Evolutionary conservation across 2,888 invertebrate genomes (phyloP).

Genomic region (Hyalella azteca): DNA sequence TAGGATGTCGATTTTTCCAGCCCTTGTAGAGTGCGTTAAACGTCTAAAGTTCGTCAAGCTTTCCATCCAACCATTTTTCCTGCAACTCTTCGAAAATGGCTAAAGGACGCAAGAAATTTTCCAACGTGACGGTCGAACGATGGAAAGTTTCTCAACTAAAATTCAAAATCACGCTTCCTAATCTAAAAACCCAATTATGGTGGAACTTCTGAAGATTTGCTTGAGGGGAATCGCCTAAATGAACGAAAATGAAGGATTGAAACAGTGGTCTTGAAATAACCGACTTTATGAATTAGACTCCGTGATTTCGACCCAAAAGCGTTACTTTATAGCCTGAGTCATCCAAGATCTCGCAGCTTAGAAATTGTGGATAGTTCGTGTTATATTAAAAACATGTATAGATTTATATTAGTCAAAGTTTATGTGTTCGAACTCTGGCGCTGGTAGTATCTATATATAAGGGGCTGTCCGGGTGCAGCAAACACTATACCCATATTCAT

Average conservation of each 20-base stretch:
- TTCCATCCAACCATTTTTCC: not conserved
- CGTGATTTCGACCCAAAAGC: too few species aligned
- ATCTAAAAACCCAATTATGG: constrained; percentile 7
- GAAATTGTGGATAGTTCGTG: too few species aligned
- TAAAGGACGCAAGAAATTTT: not conserved
- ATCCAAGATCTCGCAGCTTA: too few species aligned
- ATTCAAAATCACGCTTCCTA: not conserved
- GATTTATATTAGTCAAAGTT: too few species aligned
- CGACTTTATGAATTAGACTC: too few species aligned
- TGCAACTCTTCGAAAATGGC: not conserved
- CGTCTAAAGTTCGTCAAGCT: not conserved
- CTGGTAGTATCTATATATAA: too few species aligned
- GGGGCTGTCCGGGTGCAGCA: too few species aligned
- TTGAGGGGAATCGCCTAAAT: not conserved
- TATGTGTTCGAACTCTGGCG: too few species aligned
- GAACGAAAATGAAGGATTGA: not conserved
- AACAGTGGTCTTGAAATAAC: not conserved
- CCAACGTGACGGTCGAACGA: not conserved
- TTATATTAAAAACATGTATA: too few species aligned
- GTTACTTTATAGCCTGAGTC: too few species aligned
- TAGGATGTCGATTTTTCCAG: too few species aligned
- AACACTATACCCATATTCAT: too few species aligned
- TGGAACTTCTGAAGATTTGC: constrained; percentile 21
- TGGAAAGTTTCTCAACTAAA: not conserved
- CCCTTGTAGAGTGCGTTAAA: not conserved